Evolutionary conservation across 2,888 invertebrate genomes (phyloP).

Genomic region (Leucophora obtusa): DNA sequence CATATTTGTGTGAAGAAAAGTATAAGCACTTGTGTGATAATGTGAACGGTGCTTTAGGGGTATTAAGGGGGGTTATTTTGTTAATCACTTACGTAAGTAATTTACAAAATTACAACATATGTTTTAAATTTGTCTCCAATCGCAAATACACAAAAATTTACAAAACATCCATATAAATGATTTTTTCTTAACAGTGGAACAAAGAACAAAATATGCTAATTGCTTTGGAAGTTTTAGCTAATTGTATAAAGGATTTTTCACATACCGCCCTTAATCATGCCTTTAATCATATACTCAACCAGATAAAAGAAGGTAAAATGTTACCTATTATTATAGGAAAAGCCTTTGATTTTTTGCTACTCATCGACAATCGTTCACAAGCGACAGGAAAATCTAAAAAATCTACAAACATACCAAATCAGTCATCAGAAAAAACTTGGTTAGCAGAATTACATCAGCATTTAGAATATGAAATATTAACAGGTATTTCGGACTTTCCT

Average conservation of each 20-base stretch:
- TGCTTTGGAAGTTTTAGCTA: conserved; percentile 74
- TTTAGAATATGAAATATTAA: conserved; percentile 68
- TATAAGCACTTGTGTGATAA: no score
- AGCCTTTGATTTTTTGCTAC: conserved; percentile 73
- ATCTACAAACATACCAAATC: neutral
- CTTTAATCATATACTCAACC: conserved; percentile 72
- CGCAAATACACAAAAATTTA: no score
- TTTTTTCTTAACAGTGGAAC: conserved; percentile 69
- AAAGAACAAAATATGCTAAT: conserved; percentile 75
- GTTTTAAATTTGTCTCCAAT: neutral
- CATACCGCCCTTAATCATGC: conserved; percentile 75
- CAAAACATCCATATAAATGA: no score
- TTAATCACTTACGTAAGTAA: no score
- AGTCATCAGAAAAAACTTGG: conserved; percentile 68
- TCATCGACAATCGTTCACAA: conserved; percentile 73
- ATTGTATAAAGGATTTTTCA: conserved; percentile 74
- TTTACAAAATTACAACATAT: neutral
- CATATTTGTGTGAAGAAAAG: no score
- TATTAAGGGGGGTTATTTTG: no score
- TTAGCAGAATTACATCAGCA: conserved; percentile 70
- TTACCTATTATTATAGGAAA: conserved; percentile 75
- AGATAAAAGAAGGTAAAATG: conserved; percentile 72
- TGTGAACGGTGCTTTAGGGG: no score
- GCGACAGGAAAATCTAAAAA: conserved; percentile 55
- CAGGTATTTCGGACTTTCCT: conserved; percentile 71